Base-by-base conservation (phyloP, 2,888 invertebrate genomes). In the Dermolepida albohirtum region DNA sequence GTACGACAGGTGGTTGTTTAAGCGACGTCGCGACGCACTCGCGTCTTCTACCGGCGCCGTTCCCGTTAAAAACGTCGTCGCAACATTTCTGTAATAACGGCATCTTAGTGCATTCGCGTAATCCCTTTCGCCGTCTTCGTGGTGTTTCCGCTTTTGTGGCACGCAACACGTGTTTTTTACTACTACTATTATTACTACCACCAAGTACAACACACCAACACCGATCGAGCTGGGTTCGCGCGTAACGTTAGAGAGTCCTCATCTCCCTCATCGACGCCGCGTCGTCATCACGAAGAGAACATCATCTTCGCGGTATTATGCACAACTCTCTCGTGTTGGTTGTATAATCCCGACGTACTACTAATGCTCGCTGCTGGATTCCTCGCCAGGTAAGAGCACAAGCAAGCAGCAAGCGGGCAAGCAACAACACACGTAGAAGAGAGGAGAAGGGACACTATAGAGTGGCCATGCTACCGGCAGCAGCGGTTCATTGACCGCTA, bases 401-500 rank as follows among this genome's bases (percentile, higher is more conserved):
- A 72, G 71, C 75, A 74, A 71, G 29, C 29, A 29, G 44, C 44
- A 44, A 12, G 16, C 47, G 17, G 12, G 47, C 34, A 34, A 34
- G 54, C 59, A 59, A 59, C 59, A 34, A 34, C 34, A 34, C 72
- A 76, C 72, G 75, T 77, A 76, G 76, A 77, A 76, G 78, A 79
- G 80, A 66, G 66, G 57, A 57, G 63, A 78, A 79, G 63, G 67
- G 63, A 64, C 50, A 40, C 78, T 78, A 78, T 75, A 73, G 71
- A 76, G 79, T 78, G 78, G 78, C 78, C 79, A 78, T 78, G 80
- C 77, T 78, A 81, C 82, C 85, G 83, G 82, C 83, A 82, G 81
- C 78, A 82, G 81, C 78, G 81, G 82, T 81, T 82, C 81, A 77
- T 77, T 84, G 84, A 81, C 82, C 81, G 81, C 77, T 77, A 78